A percentile compares a stretch with the other conserved stretches of the same genome.
Conservation (phyloP, 1,140 invertebrate genomes). For the Limonius californicus region DNA sequence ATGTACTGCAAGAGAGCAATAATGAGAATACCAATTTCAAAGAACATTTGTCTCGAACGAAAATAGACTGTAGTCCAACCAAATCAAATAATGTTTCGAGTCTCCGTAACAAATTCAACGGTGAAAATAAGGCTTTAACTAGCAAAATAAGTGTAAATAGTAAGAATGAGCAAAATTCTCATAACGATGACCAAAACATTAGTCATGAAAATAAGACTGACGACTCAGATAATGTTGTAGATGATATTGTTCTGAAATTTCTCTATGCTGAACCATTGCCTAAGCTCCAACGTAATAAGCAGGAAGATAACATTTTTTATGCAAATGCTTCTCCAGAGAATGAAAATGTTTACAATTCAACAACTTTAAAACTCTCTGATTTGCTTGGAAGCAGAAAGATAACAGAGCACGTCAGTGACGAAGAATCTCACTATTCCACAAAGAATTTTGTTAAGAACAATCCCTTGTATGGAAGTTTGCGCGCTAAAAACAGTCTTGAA, state of each 20-base stretch:
- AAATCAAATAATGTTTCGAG: not conserved
- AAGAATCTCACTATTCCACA: not conserved
- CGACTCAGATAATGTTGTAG: not conserved
- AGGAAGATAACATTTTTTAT: conserved; percentile 14
- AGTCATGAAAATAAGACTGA: not conserved
- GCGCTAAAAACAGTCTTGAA: not conserved
- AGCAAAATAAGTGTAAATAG: not conserved
- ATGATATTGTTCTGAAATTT: conserved; percentile 27
- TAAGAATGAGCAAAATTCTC: too few relatives aligned
- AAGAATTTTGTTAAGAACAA: not conserved
- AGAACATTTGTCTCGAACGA: not conserved
- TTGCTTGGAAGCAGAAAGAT: not conserved
- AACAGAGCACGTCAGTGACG: not conserved
- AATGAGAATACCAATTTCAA: not conserved
- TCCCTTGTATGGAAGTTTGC: not conserved
- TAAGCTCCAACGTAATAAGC: conserved; percentile 41
- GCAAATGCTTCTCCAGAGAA: not conserved
- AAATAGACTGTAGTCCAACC: not conserved
- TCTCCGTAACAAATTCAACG: conserved; percentile 5
- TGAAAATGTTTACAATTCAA: conserved; percentile 33
- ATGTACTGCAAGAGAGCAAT: not conserved
- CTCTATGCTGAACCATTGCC: conserved; percentile 45
- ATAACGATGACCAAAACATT: too few relatives aligned
- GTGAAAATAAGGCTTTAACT: not conserved
- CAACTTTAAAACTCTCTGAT: conserved; percentile 36